Conservation (phyloP, 2,797 vertebrate species). For the Hoplostethus atlanticus region DNA sequence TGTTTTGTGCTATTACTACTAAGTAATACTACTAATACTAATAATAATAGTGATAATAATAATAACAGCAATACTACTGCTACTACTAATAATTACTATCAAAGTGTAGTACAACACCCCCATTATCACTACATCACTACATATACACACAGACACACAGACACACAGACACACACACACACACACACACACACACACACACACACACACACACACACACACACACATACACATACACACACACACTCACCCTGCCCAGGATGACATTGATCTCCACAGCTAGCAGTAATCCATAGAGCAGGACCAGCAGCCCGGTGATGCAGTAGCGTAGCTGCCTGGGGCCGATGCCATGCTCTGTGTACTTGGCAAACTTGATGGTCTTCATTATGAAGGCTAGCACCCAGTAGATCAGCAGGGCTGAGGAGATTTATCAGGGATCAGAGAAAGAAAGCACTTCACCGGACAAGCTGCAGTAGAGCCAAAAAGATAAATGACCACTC, state of each 20-base stretch:
- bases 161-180: background rate
- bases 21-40: too few species aligned
- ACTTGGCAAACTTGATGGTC: conserved; percentile 98
- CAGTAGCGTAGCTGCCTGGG: conserved; percentile 95
- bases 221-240: conserved; percentile 16
- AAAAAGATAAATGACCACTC: conserved; percentile 19
- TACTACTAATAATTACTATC: too few species aligned
- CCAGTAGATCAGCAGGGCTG: conserved; percentile 97
- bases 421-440: conserved; percentile 33
- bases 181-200: background rate
- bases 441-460: conserved; percentile 7
- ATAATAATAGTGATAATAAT: too few species aligned
- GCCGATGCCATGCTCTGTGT: conserved; percentile 93
- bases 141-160: background rate
- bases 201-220: conserved; percentile 9
- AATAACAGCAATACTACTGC: too few species aligned
- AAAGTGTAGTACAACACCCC: too few species aligned
- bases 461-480: background rate
- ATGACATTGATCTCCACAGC: conserved; percentile 97
- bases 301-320: conserved; percentile 92
- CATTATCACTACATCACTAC: too few species aligned
- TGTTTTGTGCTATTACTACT: too few species aligned
- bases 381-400: conserved; percentile 95
- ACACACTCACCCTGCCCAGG: conserved; percentile 90
- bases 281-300: conserved; percentile 94